These are phyloP conservation scores for Eristalis pertinax DNA, from an alignment of 2,888 invertebrate genomes.

Conservation along the genomic window DNA sequence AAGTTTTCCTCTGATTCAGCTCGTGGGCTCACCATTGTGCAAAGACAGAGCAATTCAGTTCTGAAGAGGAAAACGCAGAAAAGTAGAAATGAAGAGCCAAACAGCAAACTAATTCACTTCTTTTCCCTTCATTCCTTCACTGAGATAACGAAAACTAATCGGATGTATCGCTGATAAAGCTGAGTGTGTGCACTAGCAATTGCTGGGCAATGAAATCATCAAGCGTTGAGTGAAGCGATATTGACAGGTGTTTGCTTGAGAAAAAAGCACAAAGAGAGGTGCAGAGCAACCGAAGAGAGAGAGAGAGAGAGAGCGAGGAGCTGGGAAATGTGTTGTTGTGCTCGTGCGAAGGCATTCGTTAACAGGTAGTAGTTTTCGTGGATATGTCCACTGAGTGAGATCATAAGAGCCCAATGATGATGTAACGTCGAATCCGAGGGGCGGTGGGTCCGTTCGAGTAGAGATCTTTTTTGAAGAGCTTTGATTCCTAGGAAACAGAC, in stretches of 20 bases:
- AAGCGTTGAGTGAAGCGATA: background rate
- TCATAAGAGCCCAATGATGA: background rate
- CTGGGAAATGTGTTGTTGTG: background rate
- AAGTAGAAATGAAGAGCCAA: background rate
- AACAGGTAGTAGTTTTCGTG: background rate
- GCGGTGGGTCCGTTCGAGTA: background rate
- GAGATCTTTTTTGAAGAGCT: background rate
- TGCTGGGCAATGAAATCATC: conserved; percentile 43
- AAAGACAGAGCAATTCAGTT: conserved; percentile 8
- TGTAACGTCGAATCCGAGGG: background rate
- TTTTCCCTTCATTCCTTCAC: background rate
- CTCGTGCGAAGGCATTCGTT: background rate
- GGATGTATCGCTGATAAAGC: conserved; percentile 35
- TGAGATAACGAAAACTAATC: conserved; percentile 41
- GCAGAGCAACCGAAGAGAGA: too few species aligned
- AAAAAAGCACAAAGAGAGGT: background rate
- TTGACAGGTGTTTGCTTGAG: background rate
- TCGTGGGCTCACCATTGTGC: background rate
- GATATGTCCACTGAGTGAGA: background rate
- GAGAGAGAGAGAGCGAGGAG: background rate
- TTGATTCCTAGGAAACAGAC: too few species aligned
- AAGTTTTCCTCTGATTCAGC: conserved; percentile 2
- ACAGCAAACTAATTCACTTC: background rate
- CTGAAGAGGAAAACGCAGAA: background rate
- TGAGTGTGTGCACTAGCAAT: conserved; percentile 13